Base-by-base conservation (phyloP, 37 sponge, comb jelly and placozoan genomes). In the Trichoplax adhaerens region DNA sequence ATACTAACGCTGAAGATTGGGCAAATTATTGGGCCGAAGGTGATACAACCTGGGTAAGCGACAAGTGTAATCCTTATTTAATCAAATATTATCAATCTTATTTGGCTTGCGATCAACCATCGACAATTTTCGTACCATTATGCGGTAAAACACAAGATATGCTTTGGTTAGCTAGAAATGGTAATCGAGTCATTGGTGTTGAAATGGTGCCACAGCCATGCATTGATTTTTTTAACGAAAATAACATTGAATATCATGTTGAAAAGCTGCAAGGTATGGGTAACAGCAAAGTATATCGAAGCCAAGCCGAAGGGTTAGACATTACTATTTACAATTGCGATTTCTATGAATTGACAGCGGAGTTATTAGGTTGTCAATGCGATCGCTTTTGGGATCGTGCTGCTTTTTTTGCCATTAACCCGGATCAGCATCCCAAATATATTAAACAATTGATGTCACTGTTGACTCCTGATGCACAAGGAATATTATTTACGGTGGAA, bases 91-190 rank as follows among this genome's bases (percentile, higher is more conserved):
- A 29, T 29, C 29, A 29, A 29, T 29, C 29, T 29, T 29, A 29
- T 29, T 29, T 29, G 29, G 29, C 29, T 29, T 29, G 29, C 29
- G 29, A 29, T 29, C 29, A 29, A 29, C 29, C 29, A 29, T 29
- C 29, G 48, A 65, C 74, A 1, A 68, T 81, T 5, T 62, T 85
- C 46, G 86, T 85, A 7, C 75, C 86, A 3, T 65, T 81, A 55
- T 85, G 82, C 76, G 86, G 86, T 1, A 81, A 81, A 50, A 78
- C 82, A 3, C 50, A 79, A 0, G 86, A 85, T 61, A 7, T 85
- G 1, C 50, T 64, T 1, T 85, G 79, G 59, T 71, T 85, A 7
- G 52, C 59, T 68, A 56, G 66, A 3, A n/a, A 74, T 64, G 86
- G 86, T 6, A 64, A 75, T 59, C 50, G 50, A n/a, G 86, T 85